phyloP scores from a whole-genome alignment of 2,797 vertebrate genomes.

The Glossophaga mutica region DNA sequence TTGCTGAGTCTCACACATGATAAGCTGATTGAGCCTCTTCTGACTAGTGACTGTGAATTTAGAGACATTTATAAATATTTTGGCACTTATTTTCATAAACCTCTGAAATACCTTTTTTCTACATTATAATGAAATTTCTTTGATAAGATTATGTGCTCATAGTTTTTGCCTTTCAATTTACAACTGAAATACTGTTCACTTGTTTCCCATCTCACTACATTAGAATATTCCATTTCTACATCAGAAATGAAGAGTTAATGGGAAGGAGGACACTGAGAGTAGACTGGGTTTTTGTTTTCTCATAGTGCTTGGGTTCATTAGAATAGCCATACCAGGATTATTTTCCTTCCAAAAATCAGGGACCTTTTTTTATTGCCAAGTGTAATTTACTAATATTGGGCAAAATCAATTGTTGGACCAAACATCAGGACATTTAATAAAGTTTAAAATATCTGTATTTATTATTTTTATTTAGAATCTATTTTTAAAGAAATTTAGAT shows the following conservation, averaged over 20 bases:
- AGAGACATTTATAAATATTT: background rate
- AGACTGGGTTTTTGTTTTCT: background rate
- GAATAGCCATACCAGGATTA: background rate
- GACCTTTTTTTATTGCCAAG: background rate
- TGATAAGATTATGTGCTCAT: background rate
- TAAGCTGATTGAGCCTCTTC: background rate
- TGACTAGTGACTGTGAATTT: background rate
- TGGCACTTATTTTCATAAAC: background rate
- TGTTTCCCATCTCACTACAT: background rate
- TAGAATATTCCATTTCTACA: background rate
- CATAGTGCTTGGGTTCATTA: background rate
- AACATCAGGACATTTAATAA: background rate
- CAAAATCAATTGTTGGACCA: background rate
- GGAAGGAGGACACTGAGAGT: background rate
- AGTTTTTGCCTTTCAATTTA: background rate
- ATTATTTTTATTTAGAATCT: background rate
- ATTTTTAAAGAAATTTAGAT: background rate
- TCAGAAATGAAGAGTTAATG: background rate
- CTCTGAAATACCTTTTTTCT: background rate
- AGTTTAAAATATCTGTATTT: background rate
- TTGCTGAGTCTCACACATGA: background rate
- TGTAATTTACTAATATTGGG: background rate
- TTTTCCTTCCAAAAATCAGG: background rate
- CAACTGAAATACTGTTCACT: background rate
- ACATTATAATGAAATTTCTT: conserved; percentile 5